phyloP scores from a whole-genome alignment of 2,113 vertebrate species.

The Muscicapa adusta region DNA sequence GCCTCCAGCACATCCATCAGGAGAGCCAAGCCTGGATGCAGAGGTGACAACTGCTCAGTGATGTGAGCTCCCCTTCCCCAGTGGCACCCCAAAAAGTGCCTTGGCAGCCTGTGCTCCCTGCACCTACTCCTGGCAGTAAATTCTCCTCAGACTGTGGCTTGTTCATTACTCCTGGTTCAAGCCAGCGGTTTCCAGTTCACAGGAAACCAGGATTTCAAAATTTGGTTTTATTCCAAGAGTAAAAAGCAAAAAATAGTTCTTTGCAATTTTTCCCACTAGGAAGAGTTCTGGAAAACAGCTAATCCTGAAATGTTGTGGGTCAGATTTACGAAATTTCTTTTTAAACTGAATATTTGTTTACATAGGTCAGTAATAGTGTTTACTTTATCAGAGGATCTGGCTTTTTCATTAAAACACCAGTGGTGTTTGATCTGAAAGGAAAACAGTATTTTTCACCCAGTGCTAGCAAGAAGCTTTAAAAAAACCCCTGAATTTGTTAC shows the following conservation, averaged over 20 bases:
- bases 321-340: background rate
- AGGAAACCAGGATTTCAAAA: slow-evolving; percentile 54
- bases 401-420: slow-evolving; percentile 25
- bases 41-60: background rate
- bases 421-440: background rate
- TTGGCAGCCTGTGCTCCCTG: background rate
- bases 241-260: slow-evolving; percentile 3
- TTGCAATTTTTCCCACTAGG: background rate
- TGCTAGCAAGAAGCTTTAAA: background rate
- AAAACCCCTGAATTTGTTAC: background rate
- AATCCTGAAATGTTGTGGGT: background rate
- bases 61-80: background rate
- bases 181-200: slow-evolving; percentile 46
- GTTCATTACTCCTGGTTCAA: background rate
- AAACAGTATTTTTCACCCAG: slow-evolving; percentile 15
- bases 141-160: background rate
- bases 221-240: slow-evolving; percentile 27
- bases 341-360: background rate
- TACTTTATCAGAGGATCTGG: slow-evolving; percentile 6
- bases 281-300: slow-evolving; percentile 22
- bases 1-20: background rate
- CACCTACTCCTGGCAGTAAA: slow-evolving; percentile 4
- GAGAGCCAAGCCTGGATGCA: background rate
- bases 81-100: background rate
- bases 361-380: background rate